Percentiles rank a stretch among this genome's conserved stretches.
These are phyloP conservation scores for Archips xylosteana DNA, from an alignment of 2,888 invertebrate species.

Conservation along the genomic window DNA sequence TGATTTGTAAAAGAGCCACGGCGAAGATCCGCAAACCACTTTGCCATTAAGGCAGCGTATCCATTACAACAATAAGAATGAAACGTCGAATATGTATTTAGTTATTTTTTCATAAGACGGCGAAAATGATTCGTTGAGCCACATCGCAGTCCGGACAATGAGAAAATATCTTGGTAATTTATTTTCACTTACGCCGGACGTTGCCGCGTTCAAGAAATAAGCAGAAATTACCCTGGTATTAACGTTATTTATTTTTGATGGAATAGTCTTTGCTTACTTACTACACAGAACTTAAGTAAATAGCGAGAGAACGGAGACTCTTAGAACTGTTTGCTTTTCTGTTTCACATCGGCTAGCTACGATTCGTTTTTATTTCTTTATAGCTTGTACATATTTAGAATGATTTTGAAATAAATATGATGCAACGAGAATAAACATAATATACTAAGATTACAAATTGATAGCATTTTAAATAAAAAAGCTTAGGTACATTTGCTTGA, in stretches of 20 bases:
- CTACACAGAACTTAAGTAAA: constrained; percentile 17
- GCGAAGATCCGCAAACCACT: constrained; percentile 15
- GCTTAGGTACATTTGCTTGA: no score
- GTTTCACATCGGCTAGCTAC: background rate
- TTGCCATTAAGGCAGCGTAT: constrained; percentile 32
- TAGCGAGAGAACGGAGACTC: background rate
- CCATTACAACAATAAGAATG: constrained; percentile 27
- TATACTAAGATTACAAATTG: background rate
- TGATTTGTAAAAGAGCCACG: background rate
- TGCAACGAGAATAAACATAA: background rate
- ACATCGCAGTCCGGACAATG: constrained; percentile 44
- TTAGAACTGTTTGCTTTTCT: constrained; percentile 5
- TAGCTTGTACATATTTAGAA: background rate
- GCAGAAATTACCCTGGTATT: constrained; percentile 54
- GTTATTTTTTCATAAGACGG: constrained; percentile 45
- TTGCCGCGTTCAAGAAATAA: constrained; percentile 50
- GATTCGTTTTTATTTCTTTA: background rate
- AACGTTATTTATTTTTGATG: constrained; percentile 46
- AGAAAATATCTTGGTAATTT: constrained; percentile 55
- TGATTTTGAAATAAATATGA: background rate
- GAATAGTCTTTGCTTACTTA: constrained; percentile 27
- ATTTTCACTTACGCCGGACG: constrained; percentile 54
- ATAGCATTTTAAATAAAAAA: no score
- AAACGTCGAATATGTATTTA: constrained; percentile 21
- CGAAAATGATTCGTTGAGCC: constrained; percentile 44